Evolutionary conservation across 2,888 invertebrate species (phyloP).

Genomic region (Pristionchus entomophagus): DNA sequence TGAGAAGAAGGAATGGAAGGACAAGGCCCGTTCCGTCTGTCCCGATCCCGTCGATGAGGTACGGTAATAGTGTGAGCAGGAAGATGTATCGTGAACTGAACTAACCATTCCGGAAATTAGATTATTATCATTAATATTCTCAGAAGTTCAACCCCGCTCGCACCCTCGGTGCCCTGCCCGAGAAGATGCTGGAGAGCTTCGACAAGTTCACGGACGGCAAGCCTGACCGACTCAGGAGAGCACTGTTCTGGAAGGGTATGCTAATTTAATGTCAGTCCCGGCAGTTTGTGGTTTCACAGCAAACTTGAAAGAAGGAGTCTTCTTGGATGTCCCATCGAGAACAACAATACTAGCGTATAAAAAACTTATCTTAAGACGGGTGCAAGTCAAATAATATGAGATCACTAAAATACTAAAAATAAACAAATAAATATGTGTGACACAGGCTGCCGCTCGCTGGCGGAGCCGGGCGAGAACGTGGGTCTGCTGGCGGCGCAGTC

Average conservation of each 20-base stretch:
- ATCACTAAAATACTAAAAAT: too few species aligned
- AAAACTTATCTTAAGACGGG: too few species aligned
- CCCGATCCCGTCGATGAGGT: constrained; percentile 68
- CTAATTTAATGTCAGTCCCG: not conserved
- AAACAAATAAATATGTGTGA: too few species aligned
- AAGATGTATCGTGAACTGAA: not conserved
- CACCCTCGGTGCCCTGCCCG: constrained; percentile 89
- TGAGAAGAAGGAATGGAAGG: constrained; percentile 54
- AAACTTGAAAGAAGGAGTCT: not conserved
- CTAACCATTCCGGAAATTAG: constrained; percentile 75
- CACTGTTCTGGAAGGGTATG: constrained; percentile 74
- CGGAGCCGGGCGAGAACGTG: constrained; percentile 94
- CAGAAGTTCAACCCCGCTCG: constrained; percentile 82
- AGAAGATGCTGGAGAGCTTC: constrained; percentile 84
- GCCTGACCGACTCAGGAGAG: constrained; percentile 57
- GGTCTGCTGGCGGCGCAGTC: constrained; percentile 96
- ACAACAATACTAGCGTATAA: too few species aligned
- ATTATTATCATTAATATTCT: not conserved
- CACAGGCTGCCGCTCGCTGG: constrained; percentile 80
- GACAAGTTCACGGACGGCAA: constrained; percentile 66
- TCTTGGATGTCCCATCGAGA: too few species aligned
- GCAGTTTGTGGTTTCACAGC: not conserved
- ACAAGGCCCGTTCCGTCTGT: constrained; percentile 52
- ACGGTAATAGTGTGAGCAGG: not conserved
- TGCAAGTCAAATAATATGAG: too few species aligned